These are phyloP conservation scores for Drosophila cognata DNA, from an alignment of 2,888 invertebrate species.

Conservation along the genomic window DNA sequence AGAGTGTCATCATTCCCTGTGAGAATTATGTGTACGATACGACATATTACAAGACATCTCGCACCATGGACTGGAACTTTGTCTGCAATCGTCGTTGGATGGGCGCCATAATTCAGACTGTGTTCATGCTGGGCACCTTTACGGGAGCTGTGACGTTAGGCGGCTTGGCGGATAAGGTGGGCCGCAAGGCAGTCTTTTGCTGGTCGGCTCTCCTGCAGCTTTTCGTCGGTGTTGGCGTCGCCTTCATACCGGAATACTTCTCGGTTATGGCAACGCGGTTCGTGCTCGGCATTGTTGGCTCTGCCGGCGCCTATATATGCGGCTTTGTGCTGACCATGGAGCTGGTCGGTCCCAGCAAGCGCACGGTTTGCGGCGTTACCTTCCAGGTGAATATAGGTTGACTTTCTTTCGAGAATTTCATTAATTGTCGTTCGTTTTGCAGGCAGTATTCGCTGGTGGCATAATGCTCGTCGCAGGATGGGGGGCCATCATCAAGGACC, in stretches of 20 bases:
- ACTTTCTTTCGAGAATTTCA: background rate
- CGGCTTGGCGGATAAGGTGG: slow-evolving; percentile 91
- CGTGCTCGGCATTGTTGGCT: slow-evolving; percentile 92
- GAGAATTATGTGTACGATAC: slow-evolving; percentile 90
- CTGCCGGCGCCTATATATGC: slow-evolving; percentile 88
- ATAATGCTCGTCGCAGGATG: slow-evolving; percentile 93
- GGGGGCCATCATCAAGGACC: slow-evolving; percentile 91
- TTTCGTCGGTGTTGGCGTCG: slow-evolving; percentile 89
- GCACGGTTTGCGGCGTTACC: slow-evolving; percentile 92
- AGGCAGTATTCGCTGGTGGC: slow-evolving; percentile 91
- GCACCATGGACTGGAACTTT: slow-evolving; percentile 93
- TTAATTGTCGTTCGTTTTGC: slow-evolving; percentile 65
- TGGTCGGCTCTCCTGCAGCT: slow-evolving; percentile 91
- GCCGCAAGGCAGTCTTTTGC: slow-evolving; percentile 92
- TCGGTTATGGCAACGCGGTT: slow-evolving; percentile 89
- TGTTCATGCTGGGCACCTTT: slow-evolving; percentile 92
- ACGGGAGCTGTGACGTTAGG: slow-evolving; percentile 92
- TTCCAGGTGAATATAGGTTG: slow-evolving; percentile 82
- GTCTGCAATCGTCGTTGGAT: slow-evolving; percentile 93
- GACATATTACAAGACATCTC: slow-evolving; percentile 90
- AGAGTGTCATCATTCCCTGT: slow-evolving; percentile 85
- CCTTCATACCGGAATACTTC: slow-evolving; percentile 92
- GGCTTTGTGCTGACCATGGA: slow-evolving; percentile 90
- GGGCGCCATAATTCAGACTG: slow-evolving; percentile 91
- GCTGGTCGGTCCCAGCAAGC: slow-evolving; percentile 91